A percentile compares a stretch with the other conserved stretches of the same genome.
phyloP scores from a whole-genome alignment of 2,888 invertebrate genomes.

The Catocala fraxini region DNA sequence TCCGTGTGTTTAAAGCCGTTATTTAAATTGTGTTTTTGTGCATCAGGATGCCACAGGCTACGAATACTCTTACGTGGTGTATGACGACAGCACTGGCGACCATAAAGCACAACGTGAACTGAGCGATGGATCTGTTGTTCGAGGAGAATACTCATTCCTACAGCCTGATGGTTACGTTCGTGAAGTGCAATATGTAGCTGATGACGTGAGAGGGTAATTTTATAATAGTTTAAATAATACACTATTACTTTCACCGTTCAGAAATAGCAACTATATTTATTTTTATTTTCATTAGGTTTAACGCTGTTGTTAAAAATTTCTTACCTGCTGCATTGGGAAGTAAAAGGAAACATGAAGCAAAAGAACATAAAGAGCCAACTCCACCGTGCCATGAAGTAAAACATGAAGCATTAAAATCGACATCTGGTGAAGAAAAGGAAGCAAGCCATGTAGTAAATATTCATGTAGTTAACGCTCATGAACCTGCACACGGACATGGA shows the following conservation, averaged over 20 bases:
- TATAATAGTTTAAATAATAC: neutral
- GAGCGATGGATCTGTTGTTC: slow-evolving; percentile 84
- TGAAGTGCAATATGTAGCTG: slow-evolving; percentile 86
- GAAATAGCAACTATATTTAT: slow-evolving; percentile 5
- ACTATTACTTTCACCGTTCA: neutral
- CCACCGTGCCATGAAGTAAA: slow-evolving; percentile 63
- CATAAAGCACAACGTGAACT: slow-evolving; percentile 84
- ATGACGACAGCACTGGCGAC: slow-evolving; percentile 86
- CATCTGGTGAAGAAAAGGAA: neutral
- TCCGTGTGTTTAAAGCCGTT: neutral
- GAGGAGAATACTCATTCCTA: slow-evolving; percentile 84
- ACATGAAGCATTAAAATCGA: slow-evolving; percentile 62
- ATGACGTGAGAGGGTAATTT: slow-evolving; percentile 80
- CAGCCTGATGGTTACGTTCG: slow-evolving; percentile 86
- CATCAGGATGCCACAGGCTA: slow-evolving; percentile 66
- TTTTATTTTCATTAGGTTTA: slow-evolving; percentile 63
- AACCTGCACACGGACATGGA: slow-evolving; percentile 1
- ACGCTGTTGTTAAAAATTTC: slow-evolving; percentile 76
- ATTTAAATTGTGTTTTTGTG: slow-evolving; percentile 23
- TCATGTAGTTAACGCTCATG: neutral
- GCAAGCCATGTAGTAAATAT: neutral
- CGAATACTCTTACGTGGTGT: slow-evolving; percentile 85
- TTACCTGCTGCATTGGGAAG: slow-evolving; percentile 54
- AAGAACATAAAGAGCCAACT: slow-evolving; percentile 29
- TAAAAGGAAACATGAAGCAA: slow-evolving; percentile 34